Evolutionary conservation across 2,113 vertebrate species (phyloP).

Genomic region (Hydrochoerus hydrochaeris): DNA sequence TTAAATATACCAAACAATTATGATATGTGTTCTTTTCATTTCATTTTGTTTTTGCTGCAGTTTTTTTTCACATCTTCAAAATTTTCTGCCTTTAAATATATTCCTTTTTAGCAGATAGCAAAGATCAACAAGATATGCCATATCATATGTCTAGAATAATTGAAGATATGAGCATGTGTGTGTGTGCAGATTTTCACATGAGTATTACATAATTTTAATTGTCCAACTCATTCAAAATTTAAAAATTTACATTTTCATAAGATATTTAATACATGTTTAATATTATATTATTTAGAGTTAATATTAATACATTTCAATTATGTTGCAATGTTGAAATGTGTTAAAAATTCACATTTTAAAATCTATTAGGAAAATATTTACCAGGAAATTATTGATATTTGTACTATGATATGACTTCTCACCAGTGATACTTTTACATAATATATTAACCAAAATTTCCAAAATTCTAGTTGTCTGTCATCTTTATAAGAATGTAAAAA

Average conservation of each 20-base stretch:
- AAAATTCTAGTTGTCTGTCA: slow-evolving; percentile 67
- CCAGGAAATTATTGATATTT: slow-evolving; percentile 4
- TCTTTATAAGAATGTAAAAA: not conserved
- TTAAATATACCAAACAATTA: not conserved
- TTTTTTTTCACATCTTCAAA: not conserved
- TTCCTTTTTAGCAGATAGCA: not conserved
- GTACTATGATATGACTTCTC: slow-evolving; percentile 49
- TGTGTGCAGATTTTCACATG: slow-evolving; percentile 36
- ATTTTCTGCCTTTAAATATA: not conserved
- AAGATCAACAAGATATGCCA: not conserved
- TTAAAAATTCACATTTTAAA: slow-evolving; percentile 64
- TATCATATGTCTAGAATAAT: not conserved
- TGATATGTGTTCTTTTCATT: not conserved
- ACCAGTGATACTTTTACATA: slow-evolving; percentile 54
- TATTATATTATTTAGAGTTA: slow-evolving; percentile 27
- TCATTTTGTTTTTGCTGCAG: not conserved
- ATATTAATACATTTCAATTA: slow-evolving; percentile 65
- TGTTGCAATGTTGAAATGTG: not conserved
- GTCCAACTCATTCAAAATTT: slow-evolving; percentile 48
- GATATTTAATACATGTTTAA: slow-evolving; percentile 6
- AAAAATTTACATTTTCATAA: not conserved
- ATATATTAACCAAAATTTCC: slow-evolving; percentile 68
- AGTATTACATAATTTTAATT: slow-evolving; percentile 49
- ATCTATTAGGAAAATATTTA: not conserved
- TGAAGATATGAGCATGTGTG: not conserved